phyloP scores from a whole-genome alignment of 2,888 invertebrate genomes.

The Dasysyrphus tricinctus region DNA sequence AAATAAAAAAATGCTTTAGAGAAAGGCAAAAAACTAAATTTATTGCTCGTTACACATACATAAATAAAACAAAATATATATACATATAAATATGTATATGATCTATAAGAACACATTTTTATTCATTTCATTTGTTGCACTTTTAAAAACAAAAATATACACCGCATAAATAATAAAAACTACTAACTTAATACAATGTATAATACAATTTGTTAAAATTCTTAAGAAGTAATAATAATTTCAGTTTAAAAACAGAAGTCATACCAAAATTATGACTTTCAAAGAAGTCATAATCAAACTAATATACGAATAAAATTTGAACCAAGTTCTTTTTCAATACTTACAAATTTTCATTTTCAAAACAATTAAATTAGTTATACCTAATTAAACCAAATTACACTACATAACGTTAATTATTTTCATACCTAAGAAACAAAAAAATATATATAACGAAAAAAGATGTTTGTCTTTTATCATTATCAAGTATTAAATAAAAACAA shows the following conservation, averaged over 20 bases:
- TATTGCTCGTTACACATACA: conserved; percentile 64
- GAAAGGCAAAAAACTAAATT: conserved; percentile 37
- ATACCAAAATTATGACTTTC: background rate
- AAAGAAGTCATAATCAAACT: background rate
- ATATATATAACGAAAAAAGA: conserved; percentile 38
- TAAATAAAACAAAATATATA: conserved; percentile 28
- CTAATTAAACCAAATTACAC: conserved; percentile 57
- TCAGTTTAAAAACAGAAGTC: background rate
- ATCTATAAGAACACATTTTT: conserved; percentile 37
- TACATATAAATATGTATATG: conserved; percentile 2
- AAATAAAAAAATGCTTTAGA: conserved; percentile 34
- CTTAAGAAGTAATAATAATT: conserved; percentile 29
- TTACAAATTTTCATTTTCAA: conserved; percentile 48
- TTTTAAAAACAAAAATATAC: conserved; percentile 41
- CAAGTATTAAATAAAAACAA: conserved; percentile 75
- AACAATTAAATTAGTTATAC: conserved; percentile 49
- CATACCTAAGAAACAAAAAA: conserved; percentile 62
- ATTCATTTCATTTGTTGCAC: conserved; percentile 68
- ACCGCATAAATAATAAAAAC: conserved; percentile 44
- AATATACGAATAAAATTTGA: conserved; percentile 22
- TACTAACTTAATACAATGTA: conserved; percentile 52
- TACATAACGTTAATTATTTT: conserved; percentile 73
- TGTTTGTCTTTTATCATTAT: conserved; percentile 70
- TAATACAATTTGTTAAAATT: conserved; percentile 55
- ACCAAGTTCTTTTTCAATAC: conserved; percentile 42